A percentile compares a stretch with the other conserved stretches of the same genome.
These are phyloP conservation scores for Poecilia gillii DNA, from an alignment of 2,797 vertebrate genomes.

Conservation along the genomic window DNA sequence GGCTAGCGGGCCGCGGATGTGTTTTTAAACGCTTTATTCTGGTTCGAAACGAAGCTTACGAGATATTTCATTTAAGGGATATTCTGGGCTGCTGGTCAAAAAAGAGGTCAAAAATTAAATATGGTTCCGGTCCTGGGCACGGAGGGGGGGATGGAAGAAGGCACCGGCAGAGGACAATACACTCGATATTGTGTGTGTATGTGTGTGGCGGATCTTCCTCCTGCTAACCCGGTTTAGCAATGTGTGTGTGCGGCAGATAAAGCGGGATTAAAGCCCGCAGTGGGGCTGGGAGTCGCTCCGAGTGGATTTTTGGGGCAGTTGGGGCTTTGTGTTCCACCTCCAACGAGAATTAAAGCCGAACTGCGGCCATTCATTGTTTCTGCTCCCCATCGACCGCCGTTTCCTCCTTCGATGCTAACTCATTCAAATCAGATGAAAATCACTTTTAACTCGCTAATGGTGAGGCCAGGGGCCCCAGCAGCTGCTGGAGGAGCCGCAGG, in stretches of 20 bases:
- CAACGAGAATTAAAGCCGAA: constrained; percentile 27
- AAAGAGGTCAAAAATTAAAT: neutral
- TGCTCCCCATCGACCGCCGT: constrained; percentile 28
- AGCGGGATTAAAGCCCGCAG: constrained; percentile 65
- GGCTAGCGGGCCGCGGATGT: constrained; percentile 56
- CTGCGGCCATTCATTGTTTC: constrained; percentile 59
- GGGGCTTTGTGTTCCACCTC: constrained; percentile 37
- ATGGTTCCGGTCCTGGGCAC: neutral
- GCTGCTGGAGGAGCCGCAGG: neutral
- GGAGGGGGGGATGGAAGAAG: constrained; percentile 4
- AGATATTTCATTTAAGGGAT: neutral
- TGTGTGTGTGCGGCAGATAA: constrained; percentile 24
- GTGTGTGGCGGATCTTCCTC: constrained; percentile 46
- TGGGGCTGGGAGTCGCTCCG: neutral
- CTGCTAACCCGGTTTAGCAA: constrained; percentile 35
- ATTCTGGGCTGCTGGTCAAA: neutral
- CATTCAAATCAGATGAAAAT: neutral
- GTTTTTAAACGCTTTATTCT: constrained; percentile 31
- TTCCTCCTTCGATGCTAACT: neutral
- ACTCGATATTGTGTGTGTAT: constrained; percentile 26
- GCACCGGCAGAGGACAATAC: constrained; percentile 68
- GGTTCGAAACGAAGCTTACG: neutral
- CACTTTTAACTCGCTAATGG: neutral
- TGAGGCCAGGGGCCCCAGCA: neutral
- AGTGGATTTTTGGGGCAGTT: constrained; percentile 29